Conservation (phyloP, 2,888 invertebrate species). For the Agrotis exclamationis region DNA sequence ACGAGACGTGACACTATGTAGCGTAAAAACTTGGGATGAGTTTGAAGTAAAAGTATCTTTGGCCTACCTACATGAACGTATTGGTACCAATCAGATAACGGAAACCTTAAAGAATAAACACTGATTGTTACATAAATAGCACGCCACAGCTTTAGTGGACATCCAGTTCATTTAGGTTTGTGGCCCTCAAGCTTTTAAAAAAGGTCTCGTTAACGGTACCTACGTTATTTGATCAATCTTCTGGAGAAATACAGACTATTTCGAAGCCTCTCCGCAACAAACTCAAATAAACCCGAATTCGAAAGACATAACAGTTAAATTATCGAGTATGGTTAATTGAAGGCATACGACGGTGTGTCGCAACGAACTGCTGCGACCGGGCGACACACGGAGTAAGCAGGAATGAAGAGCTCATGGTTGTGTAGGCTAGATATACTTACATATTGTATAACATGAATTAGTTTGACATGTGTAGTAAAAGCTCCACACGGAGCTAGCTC, state of each 20-base stretch:
- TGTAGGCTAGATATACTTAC: not conserved
- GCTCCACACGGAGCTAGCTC: too few relatives aligned
- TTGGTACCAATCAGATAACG: conserved; percentile 7
- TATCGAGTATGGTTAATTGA: conserved; percentile 70
- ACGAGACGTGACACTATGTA: conserved; percentile 6
- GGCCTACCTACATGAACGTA: not conserved
- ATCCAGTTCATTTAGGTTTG: not conserved
- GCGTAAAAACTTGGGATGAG: conserved; percentile 1
- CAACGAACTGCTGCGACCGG: conserved; percentile 46
- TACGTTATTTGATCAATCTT: conserved; percentile 7
- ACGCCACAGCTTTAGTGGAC: not conserved
- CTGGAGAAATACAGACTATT: conserved; percentile 2
- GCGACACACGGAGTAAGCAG: conserved; percentile 3
- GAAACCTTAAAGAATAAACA: not conserved
- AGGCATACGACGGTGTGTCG: conserved; percentile 56
- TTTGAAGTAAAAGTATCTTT: not conserved
- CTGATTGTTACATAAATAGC: too few relatives aligned
- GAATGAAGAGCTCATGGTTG: conserved; percentile 33
- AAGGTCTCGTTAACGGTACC: conserved; percentile 4
- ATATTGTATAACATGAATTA: too few relatives aligned
- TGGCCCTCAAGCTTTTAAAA: not conserved
- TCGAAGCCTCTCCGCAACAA: conserved; percentile 24
- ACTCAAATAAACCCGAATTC: conserved; percentile 59
- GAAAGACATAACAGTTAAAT: conserved; percentile 64
- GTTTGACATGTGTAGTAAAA: too few relatives aligned